Conservation (phyloP, 92 coral and sea anemone genomes). For the Heliopora coerulea region DNA sequence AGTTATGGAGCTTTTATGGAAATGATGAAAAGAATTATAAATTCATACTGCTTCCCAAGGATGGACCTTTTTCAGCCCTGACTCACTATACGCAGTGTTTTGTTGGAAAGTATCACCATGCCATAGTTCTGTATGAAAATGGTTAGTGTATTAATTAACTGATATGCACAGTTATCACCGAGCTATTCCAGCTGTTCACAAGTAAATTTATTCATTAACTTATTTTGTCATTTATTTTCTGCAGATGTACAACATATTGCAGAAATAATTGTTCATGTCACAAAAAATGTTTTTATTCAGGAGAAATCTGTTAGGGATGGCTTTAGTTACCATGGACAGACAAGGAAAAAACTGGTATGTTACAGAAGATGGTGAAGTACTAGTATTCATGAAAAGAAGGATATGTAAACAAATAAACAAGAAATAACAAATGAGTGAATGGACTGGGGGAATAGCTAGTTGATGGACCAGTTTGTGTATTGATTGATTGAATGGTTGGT, state of each 20-base stretch:
- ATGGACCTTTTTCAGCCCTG: conserved; percentile 1
- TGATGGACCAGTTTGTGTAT: conserved; percentile 45
- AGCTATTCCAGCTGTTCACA: neutral
- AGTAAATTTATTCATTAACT: too few relatives aligned
- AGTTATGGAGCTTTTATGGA: conserved; percentile 21
- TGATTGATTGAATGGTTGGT: neutral
- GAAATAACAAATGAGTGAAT: too few relatives aligned
- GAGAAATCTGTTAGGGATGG: conserved; percentile 56
- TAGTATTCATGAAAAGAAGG: too few relatives aligned
- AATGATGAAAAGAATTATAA: conserved; percentile 16
- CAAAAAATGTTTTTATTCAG: conserved; percentile 59
- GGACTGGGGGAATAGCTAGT: too few relatives aligned
- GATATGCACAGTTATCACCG: too few relatives aligned
- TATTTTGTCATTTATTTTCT: conserved; percentile 7
- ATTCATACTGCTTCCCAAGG: conserved; percentile 46
- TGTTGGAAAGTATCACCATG: conserved; percentile 51
- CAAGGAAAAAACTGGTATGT: neutral
- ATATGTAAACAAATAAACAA: too few relatives aligned
- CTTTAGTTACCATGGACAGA: conserved; percentile 35
- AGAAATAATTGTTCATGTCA: conserved; percentile 42
- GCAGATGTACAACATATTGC: conserved; percentile 58
- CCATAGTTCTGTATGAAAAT: conserved; percentile 44
- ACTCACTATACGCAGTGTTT: conserved; percentile 29
- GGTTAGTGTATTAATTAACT: conserved; percentile 37
- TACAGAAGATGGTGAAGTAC: too few relatives aligned